Evolutionary conservation across 30 jellyfish, hydroid and myxozoan genomes (phyloP), one percentile per base, ranked within the genome.

Genomic region (Morbakka virulenta): DNA sequence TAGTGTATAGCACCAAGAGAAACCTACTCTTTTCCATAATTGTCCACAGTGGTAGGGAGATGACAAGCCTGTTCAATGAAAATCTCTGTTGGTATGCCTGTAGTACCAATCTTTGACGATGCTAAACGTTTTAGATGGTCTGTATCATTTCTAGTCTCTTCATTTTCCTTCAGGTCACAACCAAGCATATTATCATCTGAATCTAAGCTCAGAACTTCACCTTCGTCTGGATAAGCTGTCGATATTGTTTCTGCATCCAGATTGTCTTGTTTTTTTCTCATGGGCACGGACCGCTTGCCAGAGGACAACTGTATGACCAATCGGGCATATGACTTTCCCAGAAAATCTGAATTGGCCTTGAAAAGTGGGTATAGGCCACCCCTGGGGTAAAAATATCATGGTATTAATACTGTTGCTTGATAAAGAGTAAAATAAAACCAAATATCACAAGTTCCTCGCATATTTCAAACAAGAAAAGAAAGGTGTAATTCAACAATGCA

Each of bases 1-100:
- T n/a, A n/a, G n/a, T n/a, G n/a, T n/a, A n/a, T n/a, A n/a, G n/a
- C n/a, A n/a, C n/a, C n/a, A n/a, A n/a, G n/a, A n/a, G n/a, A n/a
- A n/a, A n/a, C n/a, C n/a, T n/a, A n/a, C n/a, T n/a, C n/a, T n/a
- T n/a, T n/a, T n/a, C n/a, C n/a, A n/a, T n/a, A 12, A 47, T 47
- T 47, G 12, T 47, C 61, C 61, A n/a, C n/a, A n/a, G 79, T 68
- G 36, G 90, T 87, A n/a, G n/a, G n/a, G 27, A 91, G 77, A 57
- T 91, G 98, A 62, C 84, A 71, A 1, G 96, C 98, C 72, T 84
- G 88, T 67, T 91, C 98, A 1, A 91, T 74, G 28, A 72, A 1
- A 13, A 83, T 66, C 1, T 74, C 83, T 36, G 68, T 72, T 2
- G 52, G 28, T 0, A 47, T n/a, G 14, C 95, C 95, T 2, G 78